phyloP scores from a whole-genome alignment of 2,113 vertebrate species.

The Tragelaphus strepsiceros region DNA sequence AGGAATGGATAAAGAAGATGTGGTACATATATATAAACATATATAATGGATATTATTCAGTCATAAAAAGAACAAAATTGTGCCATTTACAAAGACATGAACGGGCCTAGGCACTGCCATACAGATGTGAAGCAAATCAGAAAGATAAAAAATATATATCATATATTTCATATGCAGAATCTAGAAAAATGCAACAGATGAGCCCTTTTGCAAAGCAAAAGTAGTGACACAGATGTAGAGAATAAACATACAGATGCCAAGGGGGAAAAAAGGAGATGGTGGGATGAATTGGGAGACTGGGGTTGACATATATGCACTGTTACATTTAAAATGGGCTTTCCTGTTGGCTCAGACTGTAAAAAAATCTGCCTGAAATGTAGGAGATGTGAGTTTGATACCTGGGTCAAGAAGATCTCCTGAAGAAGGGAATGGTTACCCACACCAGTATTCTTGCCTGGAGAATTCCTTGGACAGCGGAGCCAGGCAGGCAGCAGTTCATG shows the following conservation, averaged over 20 bases:
- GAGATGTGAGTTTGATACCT: background rate
- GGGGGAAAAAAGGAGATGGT: rapidly evolving
- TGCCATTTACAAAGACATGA: too few relatives aligned
- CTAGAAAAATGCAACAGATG: background rate
- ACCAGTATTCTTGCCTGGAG: background rate
- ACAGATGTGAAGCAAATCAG: background rate
- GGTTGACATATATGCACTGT: background rate
- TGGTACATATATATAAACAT: background rate
- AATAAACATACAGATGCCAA: background rate
- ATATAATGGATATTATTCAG: too few relatives aligned
- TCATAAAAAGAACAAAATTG: too few relatives aligned
- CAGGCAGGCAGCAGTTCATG: background rate
- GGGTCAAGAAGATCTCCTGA: background rate
- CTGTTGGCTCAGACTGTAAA: background rate
- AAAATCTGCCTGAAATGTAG: background rate
- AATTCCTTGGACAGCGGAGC: background rate
- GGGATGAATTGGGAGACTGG: background rate
- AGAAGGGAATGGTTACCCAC: background rate
- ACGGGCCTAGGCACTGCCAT: background rate
- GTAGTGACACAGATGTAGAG: background rate
- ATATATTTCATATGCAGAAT: background rate
- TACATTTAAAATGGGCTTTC: background rate
- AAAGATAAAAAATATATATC: background rate
- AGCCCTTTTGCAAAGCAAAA: background rate
- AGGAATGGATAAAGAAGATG: background rate